Percentiles rank a stretch among this genome's conserved stretches.
Conservation (phyloP, 1,140 invertebrate species). For the Lepidotrigona ventralis region DNA sequence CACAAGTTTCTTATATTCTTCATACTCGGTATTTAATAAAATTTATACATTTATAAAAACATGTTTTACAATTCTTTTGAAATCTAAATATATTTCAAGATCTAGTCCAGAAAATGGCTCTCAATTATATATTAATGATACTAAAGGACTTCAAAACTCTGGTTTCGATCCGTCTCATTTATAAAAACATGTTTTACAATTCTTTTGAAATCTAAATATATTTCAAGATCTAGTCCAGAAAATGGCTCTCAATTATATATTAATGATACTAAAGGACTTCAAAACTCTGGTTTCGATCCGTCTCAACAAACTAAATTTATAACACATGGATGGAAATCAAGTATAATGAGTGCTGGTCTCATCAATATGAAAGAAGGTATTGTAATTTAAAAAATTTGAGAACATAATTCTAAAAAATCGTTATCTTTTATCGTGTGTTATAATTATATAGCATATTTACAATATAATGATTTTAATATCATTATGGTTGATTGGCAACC, state of each 20-base stretch:
- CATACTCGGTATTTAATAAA: constrained; percentile 72
- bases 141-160: constrained; percentile 71
- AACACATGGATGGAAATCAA: constrained; percentile 88
- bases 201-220: constrained; percentile 11
- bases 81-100: constrained; percentile 64
- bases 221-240: constrained; percentile 70
- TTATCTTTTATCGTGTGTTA: constrained; percentile 31
- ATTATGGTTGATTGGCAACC: constrained; percentile 85
- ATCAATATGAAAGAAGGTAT: constrained; percentile 75
- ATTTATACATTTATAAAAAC: background rate
- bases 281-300: constrained; percentile 80
- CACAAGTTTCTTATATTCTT: constrained; percentile 71
- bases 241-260: constrained; percentile 70
- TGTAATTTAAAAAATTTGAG: background rate
- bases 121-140: constrained; percentile 69
- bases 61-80: constrained; percentile 1
- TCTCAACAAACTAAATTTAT: constrained; percentile 83
- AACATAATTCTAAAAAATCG: background rate
- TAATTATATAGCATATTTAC: constrained; percentile 80
- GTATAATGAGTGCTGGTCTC: constrained; percentile 71
- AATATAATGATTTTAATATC: constrained; percentile 82
- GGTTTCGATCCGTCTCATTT: constrained; percentile 82
- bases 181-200: constrained; percentile 3
- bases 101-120: constrained; percentile 70
- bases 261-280: constrained; percentile 70